Percentiles rank a stretch among this genome's conserved stretches.
phyloP scores from a whole-genome alignment of 2,888 invertebrate genomes.

The Eilema caniola region DNA sequence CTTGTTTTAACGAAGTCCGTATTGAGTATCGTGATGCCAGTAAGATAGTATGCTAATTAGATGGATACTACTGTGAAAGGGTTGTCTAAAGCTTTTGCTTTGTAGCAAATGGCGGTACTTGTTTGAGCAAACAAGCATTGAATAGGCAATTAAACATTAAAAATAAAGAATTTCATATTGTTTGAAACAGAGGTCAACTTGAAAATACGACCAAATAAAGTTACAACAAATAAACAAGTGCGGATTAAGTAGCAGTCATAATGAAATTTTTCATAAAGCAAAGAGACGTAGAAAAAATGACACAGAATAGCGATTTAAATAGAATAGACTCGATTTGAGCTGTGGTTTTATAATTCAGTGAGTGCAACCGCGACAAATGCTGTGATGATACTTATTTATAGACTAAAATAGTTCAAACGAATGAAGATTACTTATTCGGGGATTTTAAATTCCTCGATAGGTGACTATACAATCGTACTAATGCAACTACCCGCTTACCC shows the following conservation, averaged over 20 bases:
- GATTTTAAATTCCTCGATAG: no score
- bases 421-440: no score
- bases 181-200: not conserved
- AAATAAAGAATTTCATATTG: not conserved
- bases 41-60: slow-evolving; percentile 40
- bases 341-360: no score
- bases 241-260: not conserved
- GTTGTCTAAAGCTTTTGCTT: slow-evolving; percentile 8
- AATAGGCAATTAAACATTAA: not conserved
- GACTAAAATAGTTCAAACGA: no score
- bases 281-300: not conserved
- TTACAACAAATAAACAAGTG: not conserved
- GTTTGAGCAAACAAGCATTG: slow-evolving; percentile 2
- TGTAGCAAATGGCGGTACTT: not conserved
- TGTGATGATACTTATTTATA: no score
- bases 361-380: no score
- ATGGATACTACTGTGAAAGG: slow-evolving; percentile 8
- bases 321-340: no score
- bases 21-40: slow-evolving; percentile 21
- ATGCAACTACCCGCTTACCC: no score
- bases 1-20: slow-evolving; percentile 42
- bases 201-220: not conserved
- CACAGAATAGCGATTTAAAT: no score
- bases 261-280: not conserved
- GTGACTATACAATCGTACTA: no score